Percentiles rank a stretch among this genome's conserved stretches.
phyloP scores from a whole-genome alignment of 2,113 vertebrate genomes.

The Mirounga angustirostris region DNA sequence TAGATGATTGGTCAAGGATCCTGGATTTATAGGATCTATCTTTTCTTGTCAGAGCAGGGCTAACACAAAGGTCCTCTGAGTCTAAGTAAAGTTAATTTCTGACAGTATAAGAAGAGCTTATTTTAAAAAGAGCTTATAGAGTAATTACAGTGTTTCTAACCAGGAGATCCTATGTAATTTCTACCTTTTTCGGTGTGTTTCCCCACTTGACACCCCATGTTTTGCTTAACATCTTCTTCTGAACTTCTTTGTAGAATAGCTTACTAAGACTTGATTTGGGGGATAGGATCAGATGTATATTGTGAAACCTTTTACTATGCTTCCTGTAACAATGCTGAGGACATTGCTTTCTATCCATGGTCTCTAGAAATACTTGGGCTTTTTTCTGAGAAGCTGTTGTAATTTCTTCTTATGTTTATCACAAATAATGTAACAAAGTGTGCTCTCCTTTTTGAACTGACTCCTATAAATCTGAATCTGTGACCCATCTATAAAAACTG shows the following conservation, averaged over 20 bases:
- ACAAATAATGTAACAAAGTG: neutral
- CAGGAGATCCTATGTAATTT: neutral
- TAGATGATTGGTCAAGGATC: neutral
- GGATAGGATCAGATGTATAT: neutral
- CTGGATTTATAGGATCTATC: neutral
- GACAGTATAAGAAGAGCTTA: neutral
- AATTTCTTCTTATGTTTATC: slow-evolving; percentile 9
- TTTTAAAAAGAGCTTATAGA: neutral
- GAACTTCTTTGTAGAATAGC: slow-evolving; percentile 1
- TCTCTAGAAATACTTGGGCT: neutral
- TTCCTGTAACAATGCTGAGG: neutral
- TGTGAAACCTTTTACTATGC: neutral
- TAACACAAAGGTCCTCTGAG: neutral
- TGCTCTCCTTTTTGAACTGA: slow-evolving; percentile 32
- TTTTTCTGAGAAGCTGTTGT: slow-evolving; percentile 18
- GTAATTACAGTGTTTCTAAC: neutral
- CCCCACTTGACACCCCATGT: neutral
- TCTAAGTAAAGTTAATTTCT: neutral
- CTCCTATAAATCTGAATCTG: neutral
- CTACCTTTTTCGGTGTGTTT: neutral
- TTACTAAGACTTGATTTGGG: slow-evolving; percentile 1
- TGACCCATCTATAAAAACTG: neutral
- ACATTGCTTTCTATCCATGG: neutral
- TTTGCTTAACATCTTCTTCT: slow-evolving; percentile 28
- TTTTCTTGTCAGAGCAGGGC: neutral